A percentile compares a stretch with the other conserved stretches of the same genome.
Evolutionary conservation across 2,797 vertebrate genomes (phyloP).

Genomic region (Acestrorhynchus altus): DNA sequence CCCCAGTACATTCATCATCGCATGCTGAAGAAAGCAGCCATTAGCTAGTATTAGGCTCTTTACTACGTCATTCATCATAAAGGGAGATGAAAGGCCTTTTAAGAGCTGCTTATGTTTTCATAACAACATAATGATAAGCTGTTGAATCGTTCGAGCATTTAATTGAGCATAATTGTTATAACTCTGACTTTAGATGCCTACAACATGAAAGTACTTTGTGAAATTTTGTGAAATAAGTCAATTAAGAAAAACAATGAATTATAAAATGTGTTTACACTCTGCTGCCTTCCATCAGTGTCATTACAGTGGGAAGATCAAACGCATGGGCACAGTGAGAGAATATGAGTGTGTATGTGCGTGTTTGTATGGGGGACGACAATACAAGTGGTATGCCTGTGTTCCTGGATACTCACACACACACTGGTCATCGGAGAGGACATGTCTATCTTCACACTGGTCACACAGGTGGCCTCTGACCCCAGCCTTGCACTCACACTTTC

Average conservation of each 20-base stretch:
- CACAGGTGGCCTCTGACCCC: constrained; percentile 87
- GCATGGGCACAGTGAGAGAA: neutral
- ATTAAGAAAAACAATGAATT: neutral
- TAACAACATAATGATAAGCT: neutral
- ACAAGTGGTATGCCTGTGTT: too few species aligned
- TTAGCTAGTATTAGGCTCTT: neutral
- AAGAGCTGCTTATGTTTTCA: constrained; percentile 1
- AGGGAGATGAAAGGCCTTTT: constrained; percentile 4
- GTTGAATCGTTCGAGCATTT: neutral
- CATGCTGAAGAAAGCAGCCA: constrained; percentile 78
- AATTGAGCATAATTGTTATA: constrained; percentile 13
- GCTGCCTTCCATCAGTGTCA: neutral
- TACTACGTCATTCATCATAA: neutral
- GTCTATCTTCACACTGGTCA: constrained; percentile 81
- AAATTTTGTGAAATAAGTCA: neutral
- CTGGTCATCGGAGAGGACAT: constrained; percentile 75
- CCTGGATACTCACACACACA: constrained; percentile 86
- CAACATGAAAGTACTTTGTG: neutral
- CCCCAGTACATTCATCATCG: constrained; percentile 84
- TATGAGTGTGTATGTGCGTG: neutral
- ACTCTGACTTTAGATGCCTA: neutral
- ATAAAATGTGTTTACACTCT: neutral
- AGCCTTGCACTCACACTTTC: constrained; percentile 85
- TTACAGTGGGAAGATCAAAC: neutral
- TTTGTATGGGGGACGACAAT: too few species aligned